A percentile compares a stretch with the other conserved stretches of the same genome.
phyloP scores from a whole-genome alignment of 2,113 vertebrate genomes.

The Rostratula benghalensis region DNA sequence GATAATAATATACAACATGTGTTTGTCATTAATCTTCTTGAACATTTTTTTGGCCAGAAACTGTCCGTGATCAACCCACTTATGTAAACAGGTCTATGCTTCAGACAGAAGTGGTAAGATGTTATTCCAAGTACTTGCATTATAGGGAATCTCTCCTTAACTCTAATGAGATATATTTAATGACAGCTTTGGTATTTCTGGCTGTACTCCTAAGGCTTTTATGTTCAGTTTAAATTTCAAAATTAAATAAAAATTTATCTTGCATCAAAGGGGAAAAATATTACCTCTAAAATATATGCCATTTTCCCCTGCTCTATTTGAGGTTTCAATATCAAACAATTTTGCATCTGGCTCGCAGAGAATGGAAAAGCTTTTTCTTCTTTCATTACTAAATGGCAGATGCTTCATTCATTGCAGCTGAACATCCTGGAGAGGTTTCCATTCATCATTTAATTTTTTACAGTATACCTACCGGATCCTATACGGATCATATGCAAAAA shows the following conservation, averaged over 20 bases:
- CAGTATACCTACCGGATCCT: no score
- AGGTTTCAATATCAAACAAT: background rate
- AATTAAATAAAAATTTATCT: background rate
- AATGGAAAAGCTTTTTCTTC: background rate
- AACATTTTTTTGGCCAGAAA: slow-evolving; percentile 36
- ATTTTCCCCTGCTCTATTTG: background rate
- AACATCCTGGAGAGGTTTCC: background rate
- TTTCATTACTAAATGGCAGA: background rate
- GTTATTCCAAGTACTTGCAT: slow-evolving; percentile 20
- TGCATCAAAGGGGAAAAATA: background rate
- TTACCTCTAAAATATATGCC: background rate
- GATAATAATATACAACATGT: slow-evolving; percentile 44
- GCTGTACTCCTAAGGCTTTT: background rate
- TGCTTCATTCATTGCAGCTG: background rate
- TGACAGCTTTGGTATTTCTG: background rate
- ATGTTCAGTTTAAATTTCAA: background rate
- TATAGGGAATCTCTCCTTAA: background rate
- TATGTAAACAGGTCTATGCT: slow-evolving; percentile 27
- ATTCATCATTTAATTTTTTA: background rate
- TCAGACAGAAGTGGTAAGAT: slow-evolving; percentile 27
- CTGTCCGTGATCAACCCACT: slow-evolving; percentile 18
- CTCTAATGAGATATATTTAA: background rate
- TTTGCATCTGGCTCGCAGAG: background rate
- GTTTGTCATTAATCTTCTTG: slow-evolving; percentile 23
- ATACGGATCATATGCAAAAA: background rate